Percentiles rank a stretch among this genome's conserved stretches.
Evolutionary conservation across 2,888 invertebrate genomes (phyloP).

Genomic region (Agrochola litura): DNA sequence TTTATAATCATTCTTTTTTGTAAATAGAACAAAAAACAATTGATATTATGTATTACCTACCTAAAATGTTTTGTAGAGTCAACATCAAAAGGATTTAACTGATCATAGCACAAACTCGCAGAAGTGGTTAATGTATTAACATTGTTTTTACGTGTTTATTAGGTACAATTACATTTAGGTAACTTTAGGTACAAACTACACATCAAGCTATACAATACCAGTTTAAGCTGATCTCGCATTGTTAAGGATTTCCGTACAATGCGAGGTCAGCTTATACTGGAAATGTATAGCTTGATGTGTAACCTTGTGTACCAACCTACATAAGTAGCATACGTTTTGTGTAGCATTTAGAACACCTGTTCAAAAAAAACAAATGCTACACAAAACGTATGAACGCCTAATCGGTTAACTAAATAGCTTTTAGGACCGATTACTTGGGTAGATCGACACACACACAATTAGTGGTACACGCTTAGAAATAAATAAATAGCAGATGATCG

Average conservation of each 20-base stretch:
- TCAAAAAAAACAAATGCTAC: background rate
- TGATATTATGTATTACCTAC: no score
- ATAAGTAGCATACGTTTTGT: no score
- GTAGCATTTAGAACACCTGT: no score
- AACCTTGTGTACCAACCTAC: no score
- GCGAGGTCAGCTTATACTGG: no score
- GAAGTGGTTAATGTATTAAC: background rate
- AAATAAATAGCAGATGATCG: conserved; percentile 34
- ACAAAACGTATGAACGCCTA: conserved; percentile 4
- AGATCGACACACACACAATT: conserved; percentile 10
- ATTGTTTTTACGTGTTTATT: background rate
- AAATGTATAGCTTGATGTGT: no score
- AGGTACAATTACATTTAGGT: background rate
- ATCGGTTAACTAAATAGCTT: conserved; percentile 24
- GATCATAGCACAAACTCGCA: background rate
- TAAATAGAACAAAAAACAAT: no score
- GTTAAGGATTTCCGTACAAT: no score
- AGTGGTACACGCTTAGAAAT: conserved; percentile 29
- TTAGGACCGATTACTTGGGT: conserved; percentile 18
- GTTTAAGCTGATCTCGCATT: no score
- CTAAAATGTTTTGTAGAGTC: background rate
- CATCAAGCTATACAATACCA: no score
- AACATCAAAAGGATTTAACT: background rate
- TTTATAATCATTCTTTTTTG: background rate
- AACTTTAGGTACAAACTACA: background rate